Evolutionary conservation across 2,113 vertebrate genomes (phyloP).

Genomic region (Bostrychus sinensis): DNA sequence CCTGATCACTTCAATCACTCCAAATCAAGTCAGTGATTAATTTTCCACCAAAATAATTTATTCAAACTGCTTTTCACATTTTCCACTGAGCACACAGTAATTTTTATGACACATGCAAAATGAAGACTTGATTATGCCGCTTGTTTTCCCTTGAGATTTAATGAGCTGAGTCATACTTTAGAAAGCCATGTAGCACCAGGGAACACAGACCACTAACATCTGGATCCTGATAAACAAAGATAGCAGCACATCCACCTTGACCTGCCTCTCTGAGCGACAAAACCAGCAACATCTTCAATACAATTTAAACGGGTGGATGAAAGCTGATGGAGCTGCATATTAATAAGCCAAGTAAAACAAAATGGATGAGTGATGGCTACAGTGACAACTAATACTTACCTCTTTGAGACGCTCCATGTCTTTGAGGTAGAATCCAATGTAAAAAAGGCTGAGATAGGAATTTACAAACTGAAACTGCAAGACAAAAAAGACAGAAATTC

Average conservation of each 20-base stretch:
- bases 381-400: conserved; percentile 74
- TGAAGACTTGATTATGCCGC: background rate
- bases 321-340: background rate
- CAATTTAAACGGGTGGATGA: conserved; percentile 20
- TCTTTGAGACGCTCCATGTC: conserved; percentile 98
- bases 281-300: conserved; percentile 85
- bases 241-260: conserved; percentile 83
- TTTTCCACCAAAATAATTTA: background rate
- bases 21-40: no score
- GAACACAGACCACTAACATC: conserved; percentile 73
- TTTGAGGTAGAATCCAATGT: conserved; percentile 99
- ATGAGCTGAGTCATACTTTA: conserved; percentile 63
- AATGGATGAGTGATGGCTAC: no score
- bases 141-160: background rate
- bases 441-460: conserved; percentile 99
- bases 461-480: conserved; percentile 97
- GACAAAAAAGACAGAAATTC: conserved; percentile 15
- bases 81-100: background rate
- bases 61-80: background rate
- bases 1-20: no score
- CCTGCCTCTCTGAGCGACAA: conserved; percentile 87
- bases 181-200: conserved; percentile 60
- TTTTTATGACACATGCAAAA: conserved; percentile 9
- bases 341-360: no score
- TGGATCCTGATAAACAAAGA: conserved; percentile 81